Conservation (phyloP, 2,113 vertebrate species). For the Charadrius vociferus region DNA sequence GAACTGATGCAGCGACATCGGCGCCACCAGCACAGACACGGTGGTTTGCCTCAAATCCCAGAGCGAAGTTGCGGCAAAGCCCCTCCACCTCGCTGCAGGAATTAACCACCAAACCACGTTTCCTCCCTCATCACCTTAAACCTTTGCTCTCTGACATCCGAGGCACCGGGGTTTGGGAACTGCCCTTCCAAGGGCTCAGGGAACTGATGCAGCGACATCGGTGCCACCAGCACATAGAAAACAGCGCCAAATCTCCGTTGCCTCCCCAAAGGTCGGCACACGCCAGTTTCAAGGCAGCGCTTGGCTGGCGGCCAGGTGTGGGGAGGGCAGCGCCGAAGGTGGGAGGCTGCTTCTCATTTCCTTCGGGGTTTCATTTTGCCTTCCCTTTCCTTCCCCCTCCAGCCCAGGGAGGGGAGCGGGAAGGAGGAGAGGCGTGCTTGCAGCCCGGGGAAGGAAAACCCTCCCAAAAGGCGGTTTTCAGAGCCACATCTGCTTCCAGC, state of each 20-base stretch:
- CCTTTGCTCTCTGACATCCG: fast-evolving
- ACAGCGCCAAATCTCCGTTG: fast-evolving
- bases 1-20: fast-evolving
- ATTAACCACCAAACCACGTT: background rate
- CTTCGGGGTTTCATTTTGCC: background rate
- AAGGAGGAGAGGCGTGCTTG: background rate
- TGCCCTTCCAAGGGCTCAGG: background rate
- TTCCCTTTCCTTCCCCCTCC: background rate
- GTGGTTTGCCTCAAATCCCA: background rate
- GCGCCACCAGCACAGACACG: fast-evolving
- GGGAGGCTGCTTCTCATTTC: slow-evolving; percentile 13
- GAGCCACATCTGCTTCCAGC: background rate
- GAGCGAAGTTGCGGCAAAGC: fast-evolving
- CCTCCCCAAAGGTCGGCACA: fast-evolving
- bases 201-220: fast-evolving
- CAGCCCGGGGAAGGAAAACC: background rate
- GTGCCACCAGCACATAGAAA: fast-evolving
- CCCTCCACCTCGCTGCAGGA: background rate
- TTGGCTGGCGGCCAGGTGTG: background rate
- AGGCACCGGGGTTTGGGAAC: background rate
- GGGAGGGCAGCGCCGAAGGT: background rate
- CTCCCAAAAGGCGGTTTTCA: background rate
- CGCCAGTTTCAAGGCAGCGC: background rate
- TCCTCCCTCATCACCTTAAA: background rate
- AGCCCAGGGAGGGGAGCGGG: background rate